Conservation (phyloP, 2,113 vertebrate species). For the Mus pahari region DNA sequence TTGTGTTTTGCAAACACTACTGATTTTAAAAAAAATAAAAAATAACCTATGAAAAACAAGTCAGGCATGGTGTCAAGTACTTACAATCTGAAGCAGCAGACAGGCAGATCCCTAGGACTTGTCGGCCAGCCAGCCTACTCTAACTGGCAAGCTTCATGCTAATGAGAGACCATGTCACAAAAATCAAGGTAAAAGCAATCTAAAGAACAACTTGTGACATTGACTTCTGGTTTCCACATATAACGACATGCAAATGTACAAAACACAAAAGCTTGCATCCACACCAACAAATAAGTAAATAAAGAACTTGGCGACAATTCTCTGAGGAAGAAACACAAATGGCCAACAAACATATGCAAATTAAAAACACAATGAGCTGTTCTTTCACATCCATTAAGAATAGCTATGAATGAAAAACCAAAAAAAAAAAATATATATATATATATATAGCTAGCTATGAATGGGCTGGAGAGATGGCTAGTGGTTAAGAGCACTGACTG, state of each 20-base stretch:
- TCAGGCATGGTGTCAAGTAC: neutral
- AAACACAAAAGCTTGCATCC: neutral
- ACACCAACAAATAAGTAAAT: neutral
- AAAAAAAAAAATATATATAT: no score
- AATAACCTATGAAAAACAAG: neutral
- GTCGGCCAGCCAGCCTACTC: neutral
- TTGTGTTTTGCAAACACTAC: no score
- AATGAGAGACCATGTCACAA: neutral
- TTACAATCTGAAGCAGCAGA: neutral
- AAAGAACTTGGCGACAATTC: neutral
- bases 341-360: slow-evolving; percentile 3
- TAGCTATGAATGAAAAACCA: neutral
- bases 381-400: neutral
- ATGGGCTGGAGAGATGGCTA: no score
- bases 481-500: no score
- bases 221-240: neutral
- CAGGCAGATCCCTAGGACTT: neutral
- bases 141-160: neutral
- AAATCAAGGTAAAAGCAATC: neutral
- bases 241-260: neutral
- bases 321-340: slow-evolving; percentile 23
- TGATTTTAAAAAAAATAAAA: neutral
- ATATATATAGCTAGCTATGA: no score
- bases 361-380: slow-evolving; percentile 2
- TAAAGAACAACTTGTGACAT: neutral